Evolutionary conservation across 2,113 vertebrate genomes (phyloP).

Genomic region (Neofelis nebulosa): DNA sequence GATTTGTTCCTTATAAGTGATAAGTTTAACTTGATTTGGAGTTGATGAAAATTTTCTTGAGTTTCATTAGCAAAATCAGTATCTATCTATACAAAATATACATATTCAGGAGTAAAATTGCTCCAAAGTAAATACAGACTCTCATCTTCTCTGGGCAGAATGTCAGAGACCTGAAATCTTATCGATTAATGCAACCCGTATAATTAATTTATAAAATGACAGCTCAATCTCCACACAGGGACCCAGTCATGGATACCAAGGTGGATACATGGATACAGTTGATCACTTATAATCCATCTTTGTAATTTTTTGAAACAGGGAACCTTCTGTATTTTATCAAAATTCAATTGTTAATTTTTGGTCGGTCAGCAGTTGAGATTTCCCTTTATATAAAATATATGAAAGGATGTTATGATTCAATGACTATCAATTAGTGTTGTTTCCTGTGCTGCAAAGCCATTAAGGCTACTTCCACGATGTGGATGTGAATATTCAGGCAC

Average conservation of each 20-base stretch:
- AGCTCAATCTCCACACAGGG: not conserved
- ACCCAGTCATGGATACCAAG: not conserved
- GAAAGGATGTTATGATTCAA: constrained; percentile 43
- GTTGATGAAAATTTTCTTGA: not conserved
- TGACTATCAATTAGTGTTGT: not conserved
- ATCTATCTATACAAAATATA: constrained; percentile 34
- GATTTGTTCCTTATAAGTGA: not conserved
- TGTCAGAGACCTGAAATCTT: constrained; percentile 3
- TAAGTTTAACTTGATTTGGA: constrained; percentile 34
- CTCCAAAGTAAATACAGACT: constrained; percentile 15
- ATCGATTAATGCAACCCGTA: not conserved
- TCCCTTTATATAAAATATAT: constrained; percentile 38
- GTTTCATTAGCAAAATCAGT: constrained; percentile 53
- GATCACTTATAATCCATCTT: not conserved
- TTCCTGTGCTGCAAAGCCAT: not conserved
- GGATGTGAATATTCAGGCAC: not conserved
- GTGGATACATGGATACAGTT: not conserved
- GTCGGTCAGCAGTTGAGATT: constrained; percentile 18
- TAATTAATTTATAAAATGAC: constrained; percentile 47
- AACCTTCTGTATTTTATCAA: constrained; percentile 24
- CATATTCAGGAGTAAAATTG: not conserved
- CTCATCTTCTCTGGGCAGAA: not conserved
- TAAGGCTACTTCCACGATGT: not conserved
- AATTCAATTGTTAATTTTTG: constrained; percentile 9
- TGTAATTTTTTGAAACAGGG: not conserved